Conservation (phyloP, 2,113 vertebrate genomes). For the Phaethornis superciliosus region DNA sequence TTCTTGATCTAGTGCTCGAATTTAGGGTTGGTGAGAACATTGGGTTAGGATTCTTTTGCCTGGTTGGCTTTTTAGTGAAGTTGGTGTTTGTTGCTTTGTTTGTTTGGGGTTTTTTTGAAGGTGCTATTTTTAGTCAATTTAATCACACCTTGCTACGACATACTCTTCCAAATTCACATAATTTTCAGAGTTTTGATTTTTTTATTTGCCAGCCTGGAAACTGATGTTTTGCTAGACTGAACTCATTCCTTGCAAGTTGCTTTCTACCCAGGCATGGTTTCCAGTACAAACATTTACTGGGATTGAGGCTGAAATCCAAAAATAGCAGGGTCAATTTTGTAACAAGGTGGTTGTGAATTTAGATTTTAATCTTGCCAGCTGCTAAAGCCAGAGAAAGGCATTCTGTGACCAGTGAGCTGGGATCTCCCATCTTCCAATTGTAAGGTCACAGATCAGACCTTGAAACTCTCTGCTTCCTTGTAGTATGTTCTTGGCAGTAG, state of each 20-base stretch:
- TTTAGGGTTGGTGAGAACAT: neutral
- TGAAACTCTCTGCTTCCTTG: slow-evolving; percentile 27
- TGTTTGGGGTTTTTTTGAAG: neutral
- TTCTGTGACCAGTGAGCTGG: neutral
- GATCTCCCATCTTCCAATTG: neutral
- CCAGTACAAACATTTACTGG: neutral
- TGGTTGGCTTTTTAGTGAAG: neutral
- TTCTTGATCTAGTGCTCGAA: neutral
- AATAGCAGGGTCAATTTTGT: neutral
- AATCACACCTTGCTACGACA: neutral
- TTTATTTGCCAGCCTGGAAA: neutral
- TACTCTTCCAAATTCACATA: neutral
- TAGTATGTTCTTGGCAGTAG: neutral
- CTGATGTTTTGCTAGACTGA: neutral
- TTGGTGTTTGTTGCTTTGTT: neutral
- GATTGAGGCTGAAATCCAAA: neutral
- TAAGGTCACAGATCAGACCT: slow-evolving; percentile 36
- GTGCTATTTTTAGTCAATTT: neutral
- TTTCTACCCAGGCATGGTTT: neutral
- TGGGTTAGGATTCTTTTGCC: neutral
- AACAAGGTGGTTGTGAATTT: neutral
- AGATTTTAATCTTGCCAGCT: neutral
- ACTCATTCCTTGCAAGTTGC: neutral
- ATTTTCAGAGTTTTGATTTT: neutral
- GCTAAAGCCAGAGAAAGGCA: neutral